A percentile compares a stretch with the other conserved stretches of the same genome.
Conservation (phyloP, 2,797 vertebrate species). For the Rhadinocentrus ornatus region DNA sequence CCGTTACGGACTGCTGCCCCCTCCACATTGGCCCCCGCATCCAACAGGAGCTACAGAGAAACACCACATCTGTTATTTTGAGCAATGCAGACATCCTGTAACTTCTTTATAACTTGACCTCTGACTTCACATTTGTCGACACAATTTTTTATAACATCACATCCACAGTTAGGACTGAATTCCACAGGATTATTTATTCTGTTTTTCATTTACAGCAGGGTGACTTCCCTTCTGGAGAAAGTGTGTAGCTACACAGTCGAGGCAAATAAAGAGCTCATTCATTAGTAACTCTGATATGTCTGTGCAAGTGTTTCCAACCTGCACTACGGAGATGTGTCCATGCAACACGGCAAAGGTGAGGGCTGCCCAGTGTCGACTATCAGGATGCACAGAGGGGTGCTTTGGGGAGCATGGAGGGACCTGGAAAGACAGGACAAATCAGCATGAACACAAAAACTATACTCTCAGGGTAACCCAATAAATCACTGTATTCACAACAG, state of each 20-base stretch:
- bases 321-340: conserved; percentile 95
- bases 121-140: conserved; percentile 53
- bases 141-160: conserved; percentile 19
- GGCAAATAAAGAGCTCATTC: neutral
- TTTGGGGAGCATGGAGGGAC: conserved; percentile 89
- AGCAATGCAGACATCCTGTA: conserved; percentile 43
- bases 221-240: neutral
- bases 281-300: neutral
- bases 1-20: conserved; percentile 89
- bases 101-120: conserved; percentile 40
- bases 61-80: conserved; percentile 55
- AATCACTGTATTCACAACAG: neutral
- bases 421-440: conserved; percentile 71
- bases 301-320: conserved; percentile 82
- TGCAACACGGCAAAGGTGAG: conserved; percentile 95
- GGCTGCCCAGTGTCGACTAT: conserved; percentile 95
- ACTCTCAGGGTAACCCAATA: neutral
- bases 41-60: conserved; percentile 89
- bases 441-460: neutral
- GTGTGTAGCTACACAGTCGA: neutral
- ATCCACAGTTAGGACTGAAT: neutral
- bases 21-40: conserved; percentile 94
- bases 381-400: conserved; percentile 91
- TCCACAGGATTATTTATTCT: neutral
- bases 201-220: neutral